Base-by-base conservation (phyloP, 2,113 vertebrate species). In the Saiga tatarica region DNA sequence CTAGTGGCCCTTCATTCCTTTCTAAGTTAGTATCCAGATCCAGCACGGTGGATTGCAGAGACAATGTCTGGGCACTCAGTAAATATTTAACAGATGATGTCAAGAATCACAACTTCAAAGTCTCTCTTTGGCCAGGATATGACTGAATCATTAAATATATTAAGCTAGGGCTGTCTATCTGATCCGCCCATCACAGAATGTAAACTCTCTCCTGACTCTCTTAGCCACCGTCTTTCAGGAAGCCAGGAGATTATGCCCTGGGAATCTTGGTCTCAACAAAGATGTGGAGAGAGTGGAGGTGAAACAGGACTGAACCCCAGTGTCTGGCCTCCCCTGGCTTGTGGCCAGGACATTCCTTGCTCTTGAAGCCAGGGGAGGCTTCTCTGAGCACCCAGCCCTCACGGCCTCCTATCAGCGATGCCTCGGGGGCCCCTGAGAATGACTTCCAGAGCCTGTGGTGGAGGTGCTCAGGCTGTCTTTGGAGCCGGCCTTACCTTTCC, bases 371-470 rank as follows among this genome's bases (percentile, higher is more conserved):
- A 1, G n/a, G 36, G 74, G 47, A 14, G 15, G 19, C 59, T 13
- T 15, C 74, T 57, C 5, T 16, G 71, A 78, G 76, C 26, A 19
- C 30, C 0, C 2, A 42, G 36, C 4, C 55, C 23, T 13, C 50
- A 1, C 15, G 1, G 39, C 55, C 76, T 42, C 14, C 67, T 4
- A 0, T 6, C 0, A 2, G 39, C 1, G 1, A 30, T 33, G 0
- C 26, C n/a, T 55, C 15, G 2, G 25, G 39, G 28, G 6, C 21
- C 82, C 19, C 21, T 0, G 50, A 45, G 50, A 47, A 15, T 16
- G 25, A 28, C 15, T 0, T 0, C 25, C 45, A 0, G 9, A 30
- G 33, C 42, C 28, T 2, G 1, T 0, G 53, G 7, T 59, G 25
- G 52, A 26, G 53, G 9, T 17, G 26, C 57, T 16, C 5, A 11